These are phyloP conservation scores for Atlantisia rogersi DNA, from an alignment of 2,113 vertebrate genomes.

Conservation along the genomic window DNA sequence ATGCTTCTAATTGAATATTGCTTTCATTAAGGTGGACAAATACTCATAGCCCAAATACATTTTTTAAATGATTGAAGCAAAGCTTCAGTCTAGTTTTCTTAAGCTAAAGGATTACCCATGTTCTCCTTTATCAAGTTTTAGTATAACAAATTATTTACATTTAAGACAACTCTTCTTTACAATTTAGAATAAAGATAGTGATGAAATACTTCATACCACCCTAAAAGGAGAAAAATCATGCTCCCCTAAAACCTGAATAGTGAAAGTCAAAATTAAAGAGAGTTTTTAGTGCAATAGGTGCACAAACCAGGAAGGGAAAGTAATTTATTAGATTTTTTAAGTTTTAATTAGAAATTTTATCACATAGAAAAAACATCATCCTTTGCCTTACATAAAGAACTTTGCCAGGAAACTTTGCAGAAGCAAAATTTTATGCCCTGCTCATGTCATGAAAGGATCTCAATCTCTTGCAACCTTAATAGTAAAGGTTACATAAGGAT, in stretches of 20 bases:
- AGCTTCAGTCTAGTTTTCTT: background rate
- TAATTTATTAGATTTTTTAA: background rate
- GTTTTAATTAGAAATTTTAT: background rate
- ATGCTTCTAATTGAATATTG: background rate
- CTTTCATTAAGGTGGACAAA: background rate
- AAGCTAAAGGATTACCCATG: background rate
- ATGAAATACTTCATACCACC: background rate
- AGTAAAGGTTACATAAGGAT: conserved; percentile 55
- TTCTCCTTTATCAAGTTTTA: background rate
- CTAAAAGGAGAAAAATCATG: background rate
- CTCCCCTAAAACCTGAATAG: background rate
- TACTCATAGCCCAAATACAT: accelerated
- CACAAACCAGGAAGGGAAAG: background rate
- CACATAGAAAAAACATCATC: background rate
- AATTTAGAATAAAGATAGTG: background rate
- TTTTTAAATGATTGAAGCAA: background rate
- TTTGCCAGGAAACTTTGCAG: conserved; percentile 21
- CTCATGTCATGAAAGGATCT: conserved; percentile 34
- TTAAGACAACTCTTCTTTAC: background rate
- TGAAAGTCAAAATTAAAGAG: background rate
- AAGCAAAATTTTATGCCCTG: conserved; percentile 8
- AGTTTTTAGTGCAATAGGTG: background rate
- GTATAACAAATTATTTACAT: background rate
- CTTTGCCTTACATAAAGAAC: background rate
- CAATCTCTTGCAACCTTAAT: conserved; percentile 36